These are phyloP conservation scores for Corynorhinus townsendii DNA, from an alignment of 2,113 vertebrate genomes.

Conservation along the genomic window DNA sequence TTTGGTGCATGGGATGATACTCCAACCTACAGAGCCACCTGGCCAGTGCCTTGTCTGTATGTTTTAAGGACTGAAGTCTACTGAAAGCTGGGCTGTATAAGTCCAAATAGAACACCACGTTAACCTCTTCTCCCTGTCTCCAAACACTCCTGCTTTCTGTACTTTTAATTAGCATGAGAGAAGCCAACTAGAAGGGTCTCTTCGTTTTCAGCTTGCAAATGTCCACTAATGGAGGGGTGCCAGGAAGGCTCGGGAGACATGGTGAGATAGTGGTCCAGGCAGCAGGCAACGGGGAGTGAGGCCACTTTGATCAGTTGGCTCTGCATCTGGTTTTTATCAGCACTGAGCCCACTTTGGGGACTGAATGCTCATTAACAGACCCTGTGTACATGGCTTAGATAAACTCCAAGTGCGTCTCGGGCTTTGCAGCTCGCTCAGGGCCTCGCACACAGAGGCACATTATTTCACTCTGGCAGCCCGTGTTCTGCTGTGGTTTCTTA, in stretches of 20 bases:
- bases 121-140: not conserved
- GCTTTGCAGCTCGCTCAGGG: not conserved
- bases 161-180: slow-evolving; percentile 9
- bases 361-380: slow-evolving; percentile 46
- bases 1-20: not conserved
- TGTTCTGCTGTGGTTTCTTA: slow-evolving; percentile 78
- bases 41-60: not conserved
- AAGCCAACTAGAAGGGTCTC: not conserved
- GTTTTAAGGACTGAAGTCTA: slow-evolving; percentile 36
- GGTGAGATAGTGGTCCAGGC: rapidly evolving
- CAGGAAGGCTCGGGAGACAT: not conserved
- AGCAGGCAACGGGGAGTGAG: rapidly evolving
- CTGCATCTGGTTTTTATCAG: slow-evolving; percentile 76
- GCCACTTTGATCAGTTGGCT: not conserved
- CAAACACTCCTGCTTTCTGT: not conserved
- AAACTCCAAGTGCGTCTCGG: not conserved
- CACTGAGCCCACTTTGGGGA: slow-evolving; percentile 43
- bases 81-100: slow-evolving; percentile 27
- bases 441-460: slow-evolving; percentile 76
- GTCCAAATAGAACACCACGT: not conserved
- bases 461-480: slow-evolving; percentile 79
- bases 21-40: not conserved
- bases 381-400: slow-evolving; percentile 36
- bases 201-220: not conserved
- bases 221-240: not conserved